Base-by-base conservation (phyloP, 92 coral and sea anemone species). In the Palythoa caribaeorum region DNA sequence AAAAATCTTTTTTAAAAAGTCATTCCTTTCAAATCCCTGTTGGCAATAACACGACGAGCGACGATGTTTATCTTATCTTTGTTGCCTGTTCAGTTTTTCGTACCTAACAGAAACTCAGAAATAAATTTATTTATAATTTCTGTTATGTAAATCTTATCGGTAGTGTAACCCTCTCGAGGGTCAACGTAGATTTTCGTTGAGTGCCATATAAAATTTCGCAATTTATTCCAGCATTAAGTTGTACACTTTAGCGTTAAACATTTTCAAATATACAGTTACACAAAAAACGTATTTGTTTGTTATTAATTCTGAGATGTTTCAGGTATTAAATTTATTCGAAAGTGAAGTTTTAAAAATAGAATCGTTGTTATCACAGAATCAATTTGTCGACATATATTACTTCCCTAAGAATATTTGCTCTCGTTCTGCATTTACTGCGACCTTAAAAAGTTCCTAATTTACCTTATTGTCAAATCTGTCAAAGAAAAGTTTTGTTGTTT, bases 41-140 rank as follows among this genome's bases (percentile, higher is more conserved):
- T 62, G 74, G n/a, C 35, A 47, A 5, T 17, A 37, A n/a, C 60
- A 62, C 84, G 71, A 35, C 55, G 17, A 19, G 37, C 3, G 50
- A 78, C 13, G 1, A 28, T 78, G 39, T 55, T 36, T 78, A 78
- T 60, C 70, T 78, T 11, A 16, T 38, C 47, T 21, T 14, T 14
- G 10, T 62, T 21, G 55, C 84, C 1, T 63, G 28, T 3, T 11
- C 9, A 50, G 60, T 63, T 47, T 68, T 81, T 57, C 17, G 20
- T 39, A 47, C 52, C 62, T 79, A 55, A 55, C 70, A 70, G 83
- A 55, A 66, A 65, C 73, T 65, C 62, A 20, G 63, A 81, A 81
- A 81, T 52, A 44, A 48, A 28, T 79, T 60, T 75, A 47, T 81
- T 20, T 40, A 38, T 81, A 12, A 50, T 14, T 38, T 79, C 44